Conservation (phyloP, 2,113 vertebrate species). For the Zosterops lateralis region DNA sequence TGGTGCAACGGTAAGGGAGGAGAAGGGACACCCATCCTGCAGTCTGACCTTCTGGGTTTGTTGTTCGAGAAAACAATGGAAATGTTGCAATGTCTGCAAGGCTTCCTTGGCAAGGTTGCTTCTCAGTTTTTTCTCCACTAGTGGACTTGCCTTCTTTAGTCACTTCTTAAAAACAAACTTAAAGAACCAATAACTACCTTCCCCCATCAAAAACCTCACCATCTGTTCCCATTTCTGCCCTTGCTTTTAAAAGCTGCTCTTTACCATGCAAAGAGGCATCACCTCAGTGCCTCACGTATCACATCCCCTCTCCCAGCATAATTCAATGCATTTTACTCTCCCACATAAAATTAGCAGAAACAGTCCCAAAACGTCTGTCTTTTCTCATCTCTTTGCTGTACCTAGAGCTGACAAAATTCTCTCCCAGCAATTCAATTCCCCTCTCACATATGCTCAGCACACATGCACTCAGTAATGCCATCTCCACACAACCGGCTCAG, state of each 20-base stretch:
- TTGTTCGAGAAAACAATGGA: not conserved
- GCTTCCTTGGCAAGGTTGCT: not conserved
- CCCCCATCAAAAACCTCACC: not conserved
- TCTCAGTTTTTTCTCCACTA: not conserved
- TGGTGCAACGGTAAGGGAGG: not conserved
- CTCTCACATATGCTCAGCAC: constrained; percentile 14
- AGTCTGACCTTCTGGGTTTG: not conserved
- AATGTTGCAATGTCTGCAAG: not conserved
- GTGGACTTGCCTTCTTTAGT: not conserved
- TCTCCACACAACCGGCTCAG: not conserved
- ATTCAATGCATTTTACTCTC: not conserved
- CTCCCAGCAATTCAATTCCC: constrained; percentile 17
- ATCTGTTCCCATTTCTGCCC: constrained; percentile 16
- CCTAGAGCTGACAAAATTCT: not conserved
- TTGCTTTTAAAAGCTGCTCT: not conserved
- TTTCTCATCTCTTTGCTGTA: constrained; percentile 11
- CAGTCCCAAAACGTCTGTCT: constrained; percentile 20
- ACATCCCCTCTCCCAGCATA: not conserved
- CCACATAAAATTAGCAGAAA: constrained; percentile 30
- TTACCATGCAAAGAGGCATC: not conserved
- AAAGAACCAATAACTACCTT: not conserved
- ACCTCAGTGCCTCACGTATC: not conserved
- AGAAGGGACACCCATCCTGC: not conserved
- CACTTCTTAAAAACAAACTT: not conserved
- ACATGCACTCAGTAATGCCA: not conserved